phyloP scores from a whole-genome alignment of 2,888 invertebrate genomes.

The Conops quadrifasciatus region DNA sequence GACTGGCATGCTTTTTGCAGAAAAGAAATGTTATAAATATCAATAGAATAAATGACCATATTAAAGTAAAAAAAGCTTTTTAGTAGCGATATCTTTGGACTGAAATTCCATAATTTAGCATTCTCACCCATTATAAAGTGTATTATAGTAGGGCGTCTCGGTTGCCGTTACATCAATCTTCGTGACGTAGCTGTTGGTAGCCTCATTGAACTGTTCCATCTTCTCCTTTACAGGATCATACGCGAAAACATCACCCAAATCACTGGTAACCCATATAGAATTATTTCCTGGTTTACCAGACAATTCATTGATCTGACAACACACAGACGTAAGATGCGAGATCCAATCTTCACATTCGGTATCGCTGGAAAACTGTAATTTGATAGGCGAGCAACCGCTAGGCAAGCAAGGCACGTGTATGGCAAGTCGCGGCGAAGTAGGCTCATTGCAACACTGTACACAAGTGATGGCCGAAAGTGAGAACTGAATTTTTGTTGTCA shows the following conservation, averaged over 20 bases:
- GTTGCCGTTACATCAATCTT: constrained; percentile 78
- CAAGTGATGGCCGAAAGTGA: constrained; percentile 81
- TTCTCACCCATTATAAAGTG: constrained; percentile 72
- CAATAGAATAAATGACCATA: not conserved
- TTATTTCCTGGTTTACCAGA: constrained; percentile 75
- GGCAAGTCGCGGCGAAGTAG: constrained; percentile 79
- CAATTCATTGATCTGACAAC: constrained; percentile 77
- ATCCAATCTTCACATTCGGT: constrained; percentile 91
- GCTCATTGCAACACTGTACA: constrained; percentile 80
- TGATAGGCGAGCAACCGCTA: constrained; percentile 69
- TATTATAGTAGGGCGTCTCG: constrained; percentile 71
- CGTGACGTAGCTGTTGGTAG: constrained; percentile 69
- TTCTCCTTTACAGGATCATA: constrained; percentile 78
- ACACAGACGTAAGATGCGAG: constrained; percentile 79
- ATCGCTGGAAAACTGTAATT: constrained; percentile 82
- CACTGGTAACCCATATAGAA: constrained; percentile 81
- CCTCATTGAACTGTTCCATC: constrained; percentile 66
- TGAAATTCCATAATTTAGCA: not conserved
- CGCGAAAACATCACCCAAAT: constrained; percentile 82
- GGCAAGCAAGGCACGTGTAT: constrained; percentile 75
- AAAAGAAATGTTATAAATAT: not conserved
- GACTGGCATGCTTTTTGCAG: constrained; percentile 68
- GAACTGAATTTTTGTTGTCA: constrained; percentile 77
- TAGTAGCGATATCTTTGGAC: not conserved
- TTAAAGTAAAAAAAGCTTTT: not conserved